Evolutionary conservation across 2,888 invertebrate species (phyloP).

Genomic region (Drosophila kuntzei): DNA sequence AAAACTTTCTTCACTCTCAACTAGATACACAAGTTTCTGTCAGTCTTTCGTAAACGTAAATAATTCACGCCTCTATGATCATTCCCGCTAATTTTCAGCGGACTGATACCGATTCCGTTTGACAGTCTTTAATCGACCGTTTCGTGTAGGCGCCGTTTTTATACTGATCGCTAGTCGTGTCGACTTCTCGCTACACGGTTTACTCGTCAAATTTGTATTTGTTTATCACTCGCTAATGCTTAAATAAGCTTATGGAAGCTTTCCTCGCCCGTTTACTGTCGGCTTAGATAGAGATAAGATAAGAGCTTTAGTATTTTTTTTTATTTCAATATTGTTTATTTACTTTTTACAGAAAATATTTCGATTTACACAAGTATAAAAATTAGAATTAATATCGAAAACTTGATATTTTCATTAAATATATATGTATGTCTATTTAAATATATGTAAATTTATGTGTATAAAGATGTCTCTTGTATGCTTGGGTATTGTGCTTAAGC

Average conservation of each 20-base stretch:
- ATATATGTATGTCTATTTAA: slow-evolving; percentile 12
- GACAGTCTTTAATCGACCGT: slow-evolving; percentile 60
- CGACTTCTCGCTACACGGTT: slow-evolving; percentile 10
- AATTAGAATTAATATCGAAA: slow-evolving; percentile 45
- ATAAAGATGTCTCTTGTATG: slow-evolving; percentile 10
- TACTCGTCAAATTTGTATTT: slow-evolving; percentile 40
- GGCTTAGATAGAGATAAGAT: slow-evolving; percentile 17
- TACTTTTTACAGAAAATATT: slow-evolving; percentile 62
- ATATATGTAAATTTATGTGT: not conserved
- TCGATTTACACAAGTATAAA: slow-evolving; percentile 57
- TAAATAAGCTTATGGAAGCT: slow-evolving; percentile 60
- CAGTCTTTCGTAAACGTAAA: slow-evolving; percentile 21
- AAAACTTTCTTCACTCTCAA: slow-evolving; percentile 21
- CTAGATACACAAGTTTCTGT: slow-evolving; percentile 15
- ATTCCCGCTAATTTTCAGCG: slow-evolving; percentile 44
- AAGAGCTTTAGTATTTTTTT: slow-evolving; percentile 4
- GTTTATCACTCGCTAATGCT: slow-evolving; percentile 17
- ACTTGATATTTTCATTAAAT: slow-evolving; percentile 18
- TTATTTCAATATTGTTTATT: slow-evolving; percentile 40
- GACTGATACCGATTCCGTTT: slow-evolving; percentile 43
- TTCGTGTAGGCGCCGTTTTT: slow-evolving; percentile 56
- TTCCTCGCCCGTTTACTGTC: slow-evolving; percentile 10
- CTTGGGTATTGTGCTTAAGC: slow-evolving; percentile 38
- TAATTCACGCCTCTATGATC: slow-evolving; percentile 28
- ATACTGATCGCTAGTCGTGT: slow-evolving; percentile 50